A percentile compares a stretch with the other conserved stretches of the same genome.
These are phyloP conservation scores for Cataglyphis livida DNA, from an alignment of 2,888 invertebrate genomes.

Conservation along the genomic window DNA sequence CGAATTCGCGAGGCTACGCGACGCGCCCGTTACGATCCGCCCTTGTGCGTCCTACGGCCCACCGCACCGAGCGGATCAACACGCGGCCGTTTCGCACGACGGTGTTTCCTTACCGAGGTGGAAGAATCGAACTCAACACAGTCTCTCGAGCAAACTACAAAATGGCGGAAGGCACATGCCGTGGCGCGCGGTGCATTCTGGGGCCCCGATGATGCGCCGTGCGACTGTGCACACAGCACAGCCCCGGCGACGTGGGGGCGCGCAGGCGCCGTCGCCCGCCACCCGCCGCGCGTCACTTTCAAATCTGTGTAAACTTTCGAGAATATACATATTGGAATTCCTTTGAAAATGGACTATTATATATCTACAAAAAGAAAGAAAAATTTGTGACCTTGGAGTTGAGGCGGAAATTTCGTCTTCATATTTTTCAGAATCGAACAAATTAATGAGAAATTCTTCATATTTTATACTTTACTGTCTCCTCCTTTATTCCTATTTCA, in stretches of 20 bases:
- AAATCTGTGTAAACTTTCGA: background rate
- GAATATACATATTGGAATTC: background rate
- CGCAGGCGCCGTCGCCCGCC: background rate
- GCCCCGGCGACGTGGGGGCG: conserved; percentile 51
- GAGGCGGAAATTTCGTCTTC: background rate
- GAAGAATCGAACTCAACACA: conserved; percentile 88
- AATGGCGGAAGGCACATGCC: conserved; percentile 90
- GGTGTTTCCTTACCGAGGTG: conserved; percentile 87
- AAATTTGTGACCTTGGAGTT: background rate
- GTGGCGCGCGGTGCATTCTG: conserved; percentile 87
- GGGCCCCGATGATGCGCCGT: conserved; percentile 78
- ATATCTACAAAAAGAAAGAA: background rate
- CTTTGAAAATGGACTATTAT: background rate
- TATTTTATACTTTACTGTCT: background rate
- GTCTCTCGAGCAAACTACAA: conserved; percentile 90
- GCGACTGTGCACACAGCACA: conserved; percentile 58
- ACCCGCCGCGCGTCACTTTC: conserved; percentile 9
- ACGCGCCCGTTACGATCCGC: conserved; percentile 44
- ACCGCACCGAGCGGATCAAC: conserved; percentile 64
- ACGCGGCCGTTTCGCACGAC: conserved; percentile 52
- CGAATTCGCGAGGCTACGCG: conserved; percentile 32
- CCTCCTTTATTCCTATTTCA: too few species aligned
- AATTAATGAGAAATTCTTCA: too few species aligned
- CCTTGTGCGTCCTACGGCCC: conserved; percentile 42
- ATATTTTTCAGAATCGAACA: background rate